Percentiles rank a stretch among this genome's conserved stretches.
Conservation (phyloP, 2,113 vertebrate genomes). For the Morone saxatilis region DNA sequence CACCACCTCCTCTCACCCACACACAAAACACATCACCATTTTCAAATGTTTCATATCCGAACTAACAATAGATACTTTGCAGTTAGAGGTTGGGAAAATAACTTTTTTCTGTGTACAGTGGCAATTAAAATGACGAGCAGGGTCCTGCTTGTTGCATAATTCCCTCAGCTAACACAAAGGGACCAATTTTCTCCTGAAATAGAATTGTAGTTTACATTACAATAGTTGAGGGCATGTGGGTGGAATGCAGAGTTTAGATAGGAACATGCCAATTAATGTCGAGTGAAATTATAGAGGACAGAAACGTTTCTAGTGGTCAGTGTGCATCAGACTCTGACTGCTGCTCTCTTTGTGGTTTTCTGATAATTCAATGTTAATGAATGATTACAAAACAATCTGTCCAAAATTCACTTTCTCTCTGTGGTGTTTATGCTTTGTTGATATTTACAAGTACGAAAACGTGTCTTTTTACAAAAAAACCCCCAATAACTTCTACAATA, state of each 20-base stretch:
- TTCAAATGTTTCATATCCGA: constrained; percentile 50
- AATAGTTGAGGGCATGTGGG: constrained; percentile 69
- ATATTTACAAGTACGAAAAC: background rate
- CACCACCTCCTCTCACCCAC: constrained; percentile 35
- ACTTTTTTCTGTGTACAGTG: constrained; percentile 63
- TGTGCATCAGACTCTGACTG: constrained; percentile 13
- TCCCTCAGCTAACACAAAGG: constrained; percentile 79
- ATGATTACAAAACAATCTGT: constrained; percentile 15
- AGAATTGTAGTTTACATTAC: constrained; percentile 75
- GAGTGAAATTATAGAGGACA: constrained; percentile 63
- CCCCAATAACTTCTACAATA: background rate
- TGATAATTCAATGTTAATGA: background rate
- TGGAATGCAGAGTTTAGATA: constrained; percentile 68
- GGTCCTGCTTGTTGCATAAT: constrained; percentile 78
- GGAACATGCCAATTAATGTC: constrained; percentile 79
- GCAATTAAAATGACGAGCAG: constrained; percentile 81
- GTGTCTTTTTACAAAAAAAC: background rate
- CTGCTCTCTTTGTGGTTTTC: constrained; percentile 16
- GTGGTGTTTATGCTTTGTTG: background rate
- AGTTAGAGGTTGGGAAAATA: constrained; percentile 47
- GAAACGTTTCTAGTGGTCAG: constrained; percentile 58
- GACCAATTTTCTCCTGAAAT: constrained; percentile 81
- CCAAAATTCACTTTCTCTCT: constrained; percentile 10
- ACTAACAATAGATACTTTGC: constrained; percentile 63
- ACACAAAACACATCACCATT: constrained; percentile 37